phyloP scores from a whole-genome alignment of 2,888 invertebrate genomes.

The Morpho helenor region DNA sequence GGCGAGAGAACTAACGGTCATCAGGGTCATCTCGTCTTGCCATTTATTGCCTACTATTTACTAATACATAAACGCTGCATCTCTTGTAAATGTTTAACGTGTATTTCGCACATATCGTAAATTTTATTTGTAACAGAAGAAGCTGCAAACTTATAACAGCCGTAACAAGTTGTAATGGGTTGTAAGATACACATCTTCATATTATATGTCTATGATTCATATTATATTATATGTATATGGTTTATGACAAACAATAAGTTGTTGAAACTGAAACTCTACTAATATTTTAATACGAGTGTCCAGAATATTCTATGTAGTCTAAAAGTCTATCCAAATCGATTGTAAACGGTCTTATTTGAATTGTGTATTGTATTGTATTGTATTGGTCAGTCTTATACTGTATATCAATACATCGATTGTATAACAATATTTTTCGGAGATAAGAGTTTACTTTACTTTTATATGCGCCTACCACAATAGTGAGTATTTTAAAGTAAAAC shows the following conservation, averaged over 20 bases:
- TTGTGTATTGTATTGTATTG: too few species aligned
- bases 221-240: too few species aligned
- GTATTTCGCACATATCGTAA: conserved; percentile 12
- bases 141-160: conserved; percentile 5
- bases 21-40: conserved; percentile 6
- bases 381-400: too few species aligned
- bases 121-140: conserved; percentile 6
- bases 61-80: conserved; percentile 8
- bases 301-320: neutral
- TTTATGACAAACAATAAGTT: neutral
- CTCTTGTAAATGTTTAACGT: conserved; percentile 5
- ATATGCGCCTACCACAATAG: neutral
- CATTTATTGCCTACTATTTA: conserved; percentile 8
- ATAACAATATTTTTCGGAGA: too few species aligned
- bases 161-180: conserved; percentile 3
- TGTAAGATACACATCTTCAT: conserved; percentile 4
- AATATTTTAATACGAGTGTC: neutral
- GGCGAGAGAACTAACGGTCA: conserved; percentile 6
- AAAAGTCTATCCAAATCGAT: too few species aligned
- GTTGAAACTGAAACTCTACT: neutral
- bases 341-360: neutral
- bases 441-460: neutral
- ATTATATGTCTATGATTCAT: too few species aligned
- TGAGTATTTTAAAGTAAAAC: too few species aligned
- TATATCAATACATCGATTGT: too few species aligned